phyloP scores from a whole-genome alignment of 2,888 invertebrate species.

The Augiades crinisus region DNA sequence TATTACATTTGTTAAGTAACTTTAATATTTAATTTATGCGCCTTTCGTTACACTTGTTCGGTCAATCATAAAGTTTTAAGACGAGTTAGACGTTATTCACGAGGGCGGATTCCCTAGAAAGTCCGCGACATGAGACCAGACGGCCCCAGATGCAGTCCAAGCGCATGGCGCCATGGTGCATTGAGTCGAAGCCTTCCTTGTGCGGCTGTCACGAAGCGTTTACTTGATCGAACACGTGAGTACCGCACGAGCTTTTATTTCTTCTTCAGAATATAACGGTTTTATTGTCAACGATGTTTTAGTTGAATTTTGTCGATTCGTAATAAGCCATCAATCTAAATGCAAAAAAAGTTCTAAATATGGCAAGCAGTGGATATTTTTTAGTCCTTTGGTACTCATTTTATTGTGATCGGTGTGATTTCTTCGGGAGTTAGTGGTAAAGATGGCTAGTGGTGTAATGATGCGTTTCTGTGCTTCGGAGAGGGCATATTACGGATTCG shows the following conservation, averaged over 20 bases:
- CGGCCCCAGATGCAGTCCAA: neutral
- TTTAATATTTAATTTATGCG: no score
- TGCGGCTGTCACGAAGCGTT: slow-evolving; percentile 12
- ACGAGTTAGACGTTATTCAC: neutral
- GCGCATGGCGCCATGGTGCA: slow-evolving; percentile 16
- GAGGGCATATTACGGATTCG: no score
- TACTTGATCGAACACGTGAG: slow-evolving; percentile 6
- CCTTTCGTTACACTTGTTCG: neutral
- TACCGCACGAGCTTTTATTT: neutral
- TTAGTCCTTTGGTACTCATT: no score
- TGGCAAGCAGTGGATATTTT: no score
- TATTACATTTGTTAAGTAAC: no score
- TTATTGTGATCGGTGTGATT: no score
- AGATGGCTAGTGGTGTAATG: no score
- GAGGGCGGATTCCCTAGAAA: neutral
- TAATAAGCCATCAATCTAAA: no score
- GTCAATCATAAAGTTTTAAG: neutral
- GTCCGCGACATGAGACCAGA: slow-evolving; percentile 6
- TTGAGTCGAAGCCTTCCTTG: slow-evolving; percentile 21
- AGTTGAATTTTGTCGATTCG: neutral
- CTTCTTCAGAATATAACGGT: neutral
- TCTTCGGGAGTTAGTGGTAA: no score
- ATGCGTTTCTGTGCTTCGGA: no score
- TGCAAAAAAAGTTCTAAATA: no score
- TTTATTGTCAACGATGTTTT: no score